Base-by-base conservation (phyloP, 1,140 invertebrate genomes). In the Drosophila kikkawai region DNA sequence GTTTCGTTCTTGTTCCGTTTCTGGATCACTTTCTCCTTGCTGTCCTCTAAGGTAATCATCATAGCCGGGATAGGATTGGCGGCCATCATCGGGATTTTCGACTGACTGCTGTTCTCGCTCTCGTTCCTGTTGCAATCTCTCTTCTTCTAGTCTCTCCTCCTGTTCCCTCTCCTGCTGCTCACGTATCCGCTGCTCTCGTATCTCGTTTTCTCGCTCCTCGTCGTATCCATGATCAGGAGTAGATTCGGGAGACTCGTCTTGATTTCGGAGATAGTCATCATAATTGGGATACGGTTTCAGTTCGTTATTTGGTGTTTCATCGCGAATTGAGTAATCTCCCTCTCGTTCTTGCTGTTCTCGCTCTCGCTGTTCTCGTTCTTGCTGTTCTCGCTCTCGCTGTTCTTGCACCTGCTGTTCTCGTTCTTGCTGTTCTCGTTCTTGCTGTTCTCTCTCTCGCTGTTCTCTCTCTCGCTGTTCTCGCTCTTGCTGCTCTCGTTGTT, bases 301-400 rank as follows among this genome's bases (percentile, higher is more conserved):
- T 6, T 55, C 50, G 9, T 53, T 51, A 29, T 63, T 17, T 32
- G 34, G 22, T 0, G 36, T 13, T 22, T 50, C 56, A 4, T 65
- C 51, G 32, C 11, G n/a, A 15, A 4, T 13, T 37, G 34, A 59
- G n/a, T 65, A 6, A 29, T 29, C 26, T 29, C 26, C 68, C 9
- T 79, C 42, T n/a, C 68, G 41, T 26, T 66, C 51, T 13, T 58
- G 56, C 34, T 78, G 48, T 7, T 61, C 36, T 5, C 67, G 69
- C 15, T 61, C 34, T 9, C 59, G 63, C 17, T 65, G 68, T 7
- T 79, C 42, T n/a, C 68, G 41, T 34, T 66, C 51, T n/a, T 53
- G 56, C 34, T 78, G 48, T 7, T 61, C 36, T 5, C 67, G 69
- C 12, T 61, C 34, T 8, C 55, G 63, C n/a, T 65, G 64, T 4